Base-by-base conservation (phyloP, 2,888 invertebrate genomes). In the Schizotus pectinicornis region DNA sequence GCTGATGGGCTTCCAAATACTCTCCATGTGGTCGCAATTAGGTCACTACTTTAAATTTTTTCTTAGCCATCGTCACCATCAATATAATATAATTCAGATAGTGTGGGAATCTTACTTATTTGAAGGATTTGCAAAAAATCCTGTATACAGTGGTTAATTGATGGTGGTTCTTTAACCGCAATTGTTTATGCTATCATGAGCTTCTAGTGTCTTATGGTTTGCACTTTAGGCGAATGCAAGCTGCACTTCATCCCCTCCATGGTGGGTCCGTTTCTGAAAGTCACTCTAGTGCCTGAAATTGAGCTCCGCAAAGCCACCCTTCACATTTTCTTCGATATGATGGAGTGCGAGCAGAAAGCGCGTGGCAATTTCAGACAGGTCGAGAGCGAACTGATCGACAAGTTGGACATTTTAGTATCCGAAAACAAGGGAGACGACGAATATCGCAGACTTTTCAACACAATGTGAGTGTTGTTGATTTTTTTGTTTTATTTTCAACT, bases 361-460 rank as follows among this genome's bases (percentile, higher is more conserved):
- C 86, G 91, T 0, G 95, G 95, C 0, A 92, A 93, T 65, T 96
- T 96, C 67, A 87, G 92, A 56, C 86, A 94, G 72, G 95, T 97
- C 1, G 97, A 97, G 76, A 93, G 93, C 12, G 95, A 96, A 67
- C 81, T 98, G 3, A 96, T 97, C 47, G 96, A 97, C 75, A 95
- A 96, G 75, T 81, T 96, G 67, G 97, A 97, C 81, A 90, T 94
- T 62, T 81, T 95, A 22, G 92, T 97, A 41, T 94, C 94, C 56
- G 93, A 95, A 73, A 94, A 95, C 77, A 94, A 95, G 75, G 96
- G 96, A 0, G 96, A 97, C 70, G 93, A 94, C 74, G 94, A 95
- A 74, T 97, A 96, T 75, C 84, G 94, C 59, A 87, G 93, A 61
- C 85, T 97, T n/a, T 97, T 97, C 77, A 93, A 95, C 74, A 93